A percentile compares a stretch with the other conserved stretches of the same genome.
These are phyloP conservation scores for Bufo gargarizans DNA, from an alignment of 2,113 vertebrate species.

Conservation along the genomic window DNA sequence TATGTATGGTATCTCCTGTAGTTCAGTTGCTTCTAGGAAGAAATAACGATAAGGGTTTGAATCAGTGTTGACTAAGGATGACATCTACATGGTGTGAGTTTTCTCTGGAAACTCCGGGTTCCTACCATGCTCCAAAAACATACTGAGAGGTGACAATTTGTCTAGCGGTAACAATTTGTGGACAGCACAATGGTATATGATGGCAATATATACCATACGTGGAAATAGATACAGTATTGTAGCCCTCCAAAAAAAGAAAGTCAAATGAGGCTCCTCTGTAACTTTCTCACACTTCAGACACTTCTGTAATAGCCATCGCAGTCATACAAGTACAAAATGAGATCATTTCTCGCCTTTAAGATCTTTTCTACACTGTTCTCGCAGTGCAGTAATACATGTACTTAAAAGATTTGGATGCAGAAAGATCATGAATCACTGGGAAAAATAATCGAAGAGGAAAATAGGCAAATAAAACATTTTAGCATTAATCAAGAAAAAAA, in stretches of 20 bases:
- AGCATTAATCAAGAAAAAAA: constrained; percentile 54
- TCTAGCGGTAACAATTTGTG: neutral
- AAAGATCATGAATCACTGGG: constrained; percentile 44
- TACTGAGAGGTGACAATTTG: too few relatives aligned
- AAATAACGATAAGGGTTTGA: too few relatives aligned
- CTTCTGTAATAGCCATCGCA: neutral
- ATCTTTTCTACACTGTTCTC: neutral
- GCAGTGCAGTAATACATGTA: neutral
- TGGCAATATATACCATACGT: neutral
- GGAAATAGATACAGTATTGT: neutral
- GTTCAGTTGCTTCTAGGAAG: too few relatives aligned
- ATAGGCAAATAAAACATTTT: constrained; percentile 55
- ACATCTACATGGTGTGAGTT: too few relatives aligned
- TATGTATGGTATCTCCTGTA: too few relatives aligned
- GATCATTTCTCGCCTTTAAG: constrained; percentile 12
- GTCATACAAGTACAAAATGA: neutral
- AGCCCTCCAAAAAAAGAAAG: neutral
- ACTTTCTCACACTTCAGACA: neutral
- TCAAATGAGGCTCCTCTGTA: neutral
- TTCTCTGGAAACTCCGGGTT: too few relatives aligned
- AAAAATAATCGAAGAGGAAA: constrained; percentile 51
- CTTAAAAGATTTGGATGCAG: constrained; percentile 26
- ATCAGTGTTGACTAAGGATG: too few relatives aligned
- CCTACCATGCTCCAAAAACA: too few relatives aligned
- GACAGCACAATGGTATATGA: neutral